Percentiles rank a stretch among this genome's conserved stretches.
These are phyloP conservation scores for Protophormia terraenovae DNA, from an alignment of 2,888 invertebrate species.

Conservation along the genomic window DNA sequence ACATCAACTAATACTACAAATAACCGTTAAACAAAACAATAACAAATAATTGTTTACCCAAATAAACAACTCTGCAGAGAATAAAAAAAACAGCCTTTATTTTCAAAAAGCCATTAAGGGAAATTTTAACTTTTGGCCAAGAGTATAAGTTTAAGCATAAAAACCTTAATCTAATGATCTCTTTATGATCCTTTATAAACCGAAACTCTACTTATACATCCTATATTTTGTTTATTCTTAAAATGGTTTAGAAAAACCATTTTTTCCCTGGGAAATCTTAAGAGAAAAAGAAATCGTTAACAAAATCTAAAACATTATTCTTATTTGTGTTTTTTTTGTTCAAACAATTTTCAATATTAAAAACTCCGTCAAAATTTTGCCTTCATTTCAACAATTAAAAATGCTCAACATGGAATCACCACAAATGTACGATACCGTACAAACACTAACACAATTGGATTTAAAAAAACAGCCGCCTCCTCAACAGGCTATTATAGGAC, in stretches of 20 bases:
- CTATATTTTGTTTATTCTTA: constrained; percentile 1
- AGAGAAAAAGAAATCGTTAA: neutral
- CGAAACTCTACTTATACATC: neutral
- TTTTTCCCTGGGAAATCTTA: neutral
- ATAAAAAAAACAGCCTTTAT: neutral
- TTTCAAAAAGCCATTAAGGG: neutral
- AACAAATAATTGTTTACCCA: neutral
- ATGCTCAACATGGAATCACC: constrained; percentile 82
- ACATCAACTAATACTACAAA: neutral
- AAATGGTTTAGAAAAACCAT: constrained; percentile 54
- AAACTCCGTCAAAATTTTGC: constrained; percentile 76
- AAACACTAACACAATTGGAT: constrained; percentile 81
- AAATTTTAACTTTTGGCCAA: too few species aligned
- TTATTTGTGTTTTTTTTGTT: neutral
- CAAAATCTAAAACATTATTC: neutral
- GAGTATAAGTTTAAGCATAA: too few species aligned
- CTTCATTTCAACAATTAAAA: constrained; percentile 77
- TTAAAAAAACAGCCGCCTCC: constrained; percentile 80
- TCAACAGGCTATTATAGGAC: constrained; percentile 80
- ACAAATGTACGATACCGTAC: constrained; percentile 82
- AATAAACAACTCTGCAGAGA: neutral
- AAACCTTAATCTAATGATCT: neutral
- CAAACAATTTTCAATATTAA: constrained; percentile 3
- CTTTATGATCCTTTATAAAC: neutral
- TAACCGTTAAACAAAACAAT: neutral